These are phyloP conservation scores for Zaprionus inermis DNA, from an alignment of 1,140 invertebrate species.

Conservation along the genomic window DNA sequence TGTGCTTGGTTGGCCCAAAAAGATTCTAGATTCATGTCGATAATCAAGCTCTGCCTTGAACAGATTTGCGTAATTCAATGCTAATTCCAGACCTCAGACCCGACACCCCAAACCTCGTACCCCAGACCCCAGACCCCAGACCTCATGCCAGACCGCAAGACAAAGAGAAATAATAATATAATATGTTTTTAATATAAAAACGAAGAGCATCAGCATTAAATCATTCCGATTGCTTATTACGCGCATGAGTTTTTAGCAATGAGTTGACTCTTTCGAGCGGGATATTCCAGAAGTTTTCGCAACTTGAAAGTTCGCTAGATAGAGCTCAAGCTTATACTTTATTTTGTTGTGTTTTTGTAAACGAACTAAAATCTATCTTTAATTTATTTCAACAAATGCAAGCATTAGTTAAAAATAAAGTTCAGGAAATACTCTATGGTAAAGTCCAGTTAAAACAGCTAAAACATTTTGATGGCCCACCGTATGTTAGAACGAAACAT, in stretches of 20 bases:
- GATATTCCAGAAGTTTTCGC: background rate
- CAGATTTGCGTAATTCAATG: conserved; percentile 62
- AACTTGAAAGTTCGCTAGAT: background rate
- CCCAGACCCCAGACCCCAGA: background rate
- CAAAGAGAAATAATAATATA: conserved; percentile 49
- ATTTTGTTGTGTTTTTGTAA: too few relatives aligned
- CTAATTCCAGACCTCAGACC: conserved; percentile 47
- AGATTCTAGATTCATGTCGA: conserved; percentile 9
- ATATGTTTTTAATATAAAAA: conserved; percentile 32
- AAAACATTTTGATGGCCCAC: background rate
- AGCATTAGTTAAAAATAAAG: background rate
- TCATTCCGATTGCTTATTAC: conserved; percentile 66
- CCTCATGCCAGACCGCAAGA: conserved; percentile 26
- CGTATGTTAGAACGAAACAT: background rate
- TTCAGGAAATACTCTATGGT: background rate
- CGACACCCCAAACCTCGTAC: background rate
- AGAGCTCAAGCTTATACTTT: background rate
- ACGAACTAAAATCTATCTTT: too few relatives aligned
- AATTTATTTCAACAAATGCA: background rate
- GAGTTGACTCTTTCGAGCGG: conserved; percentile 4
- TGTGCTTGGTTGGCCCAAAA: conserved; percentile 1
- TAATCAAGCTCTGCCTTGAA: conserved; percentile 27
- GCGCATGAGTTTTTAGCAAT: conserved; percentile 11
- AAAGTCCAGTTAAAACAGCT: too few relatives aligned
- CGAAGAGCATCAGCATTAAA: conserved; percentile 64